Percentiles rank a stretch among this genome's conserved stretches.
These are phyloP conservation scores for Chouioia cunea DNA, from an alignment of 2,888 invertebrate species.

Conservation along the genomic window DNA sequence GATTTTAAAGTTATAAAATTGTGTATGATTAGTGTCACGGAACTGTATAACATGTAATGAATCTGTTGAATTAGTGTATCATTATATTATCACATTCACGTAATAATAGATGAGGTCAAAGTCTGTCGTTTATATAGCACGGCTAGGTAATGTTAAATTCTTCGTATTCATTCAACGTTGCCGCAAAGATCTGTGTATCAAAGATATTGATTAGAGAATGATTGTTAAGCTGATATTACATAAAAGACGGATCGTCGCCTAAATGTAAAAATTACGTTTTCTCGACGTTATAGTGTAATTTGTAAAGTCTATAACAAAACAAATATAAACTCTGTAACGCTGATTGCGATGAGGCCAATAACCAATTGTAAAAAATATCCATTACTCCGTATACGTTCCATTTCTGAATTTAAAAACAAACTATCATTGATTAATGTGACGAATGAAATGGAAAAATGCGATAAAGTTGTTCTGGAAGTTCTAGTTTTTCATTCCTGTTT, in stretches of 20 bases:
- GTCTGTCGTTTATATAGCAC: conserved; percentile 41
- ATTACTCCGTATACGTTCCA: conserved; percentile 14
- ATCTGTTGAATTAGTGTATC: conserved; percentile 21
- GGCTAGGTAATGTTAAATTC: conserved; percentile 32
- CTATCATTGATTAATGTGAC: too few relatives aligned
- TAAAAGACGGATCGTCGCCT: conserved; percentile 26
- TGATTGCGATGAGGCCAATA: conserved; percentile 31
- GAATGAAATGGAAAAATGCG: too few relatives aligned
- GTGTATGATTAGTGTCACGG: not conserved
- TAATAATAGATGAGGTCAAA: conserved; percentile 38
- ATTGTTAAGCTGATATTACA: conserved; percentile 35
- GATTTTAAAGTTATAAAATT: not conserved
- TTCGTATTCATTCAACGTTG: conserved; percentile 34
- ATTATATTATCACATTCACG: conserved; percentile 22
- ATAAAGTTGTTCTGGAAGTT: too few relatives aligned
- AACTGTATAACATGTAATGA: not conserved
- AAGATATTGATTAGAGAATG: conserved; percentile 29
- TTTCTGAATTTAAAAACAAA: conserved; percentile 8
- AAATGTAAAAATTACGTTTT: conserved; percentile 31
- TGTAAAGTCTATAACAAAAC: conserved; percentile 19
- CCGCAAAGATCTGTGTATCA: conserved; percentile 25
- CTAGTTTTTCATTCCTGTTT: too few relatives aligned
- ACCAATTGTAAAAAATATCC: conserved; percentile 41
- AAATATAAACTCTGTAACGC: conserved; percentile 17
- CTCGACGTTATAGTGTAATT: conserved; percentile 20